Percentiles rank a stretch among this genome's conserved stretches.
Evolutionary conservation across 2,888 invertebrate species (phyloP).

Genomic region (Brachyptera risi): DNA sequence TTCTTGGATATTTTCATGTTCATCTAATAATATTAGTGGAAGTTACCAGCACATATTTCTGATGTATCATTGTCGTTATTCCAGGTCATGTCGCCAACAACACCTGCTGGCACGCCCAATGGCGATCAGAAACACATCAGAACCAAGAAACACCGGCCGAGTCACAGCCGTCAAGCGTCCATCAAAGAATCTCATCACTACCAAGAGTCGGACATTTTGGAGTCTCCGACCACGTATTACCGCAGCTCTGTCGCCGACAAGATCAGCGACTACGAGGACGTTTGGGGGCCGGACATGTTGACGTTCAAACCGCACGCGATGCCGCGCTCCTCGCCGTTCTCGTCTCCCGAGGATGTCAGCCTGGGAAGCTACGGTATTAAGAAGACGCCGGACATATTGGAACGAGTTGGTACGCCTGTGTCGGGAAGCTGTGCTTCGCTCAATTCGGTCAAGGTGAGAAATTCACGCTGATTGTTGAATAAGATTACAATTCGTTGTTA

Average conservation of each 20-base stretch:
- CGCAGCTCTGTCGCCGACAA: slow-evolving; percentile 86
- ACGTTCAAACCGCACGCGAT: slow-evolving; percentile 39
- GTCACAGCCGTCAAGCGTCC: slow-evolving; percentile 41
- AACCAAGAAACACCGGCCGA: slow-evolving; percentile 40
- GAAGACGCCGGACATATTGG: slow-evolving; percentile 36
- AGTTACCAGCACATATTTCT: too few species aligned
- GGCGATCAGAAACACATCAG: slow-evolving; percentile 37
- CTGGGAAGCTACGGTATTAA: slow-evolving; percentile 25
- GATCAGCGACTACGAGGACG: slow-evolving; percentile 78
- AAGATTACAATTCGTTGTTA: too few species aligned
- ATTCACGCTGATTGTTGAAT: too few species aligned
- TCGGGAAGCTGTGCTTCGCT: slow-evolving; percentile 27
- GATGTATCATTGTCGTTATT: too few species aligned
- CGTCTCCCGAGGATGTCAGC: slow-evolving; percentile 35
- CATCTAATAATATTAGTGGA: too few species aligned
- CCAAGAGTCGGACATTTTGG: slow-evolving; percentile 76
- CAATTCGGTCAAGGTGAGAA: slow-evolving; percentile 19
- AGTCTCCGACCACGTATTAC: slow-evolving; percentile 77
- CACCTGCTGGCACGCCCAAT: slow-evolving; percentile 39
- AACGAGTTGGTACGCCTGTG: slow-evolving; percentile 31
- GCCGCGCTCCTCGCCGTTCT: slow-evolving; percentile 35
- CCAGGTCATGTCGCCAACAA: slow-evolving; percentile 29
- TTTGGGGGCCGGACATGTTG: slow-evolving; percentile 69
- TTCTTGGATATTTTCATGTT: too few species aligned
- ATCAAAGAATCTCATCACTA: slow-evolving; percentile 49